These are phyloP conservation scores for Rhinatrema bivittatum DNA, from an alignment of 2,797 vertebrate genomes.

Conservation along the genomic window DNA sequence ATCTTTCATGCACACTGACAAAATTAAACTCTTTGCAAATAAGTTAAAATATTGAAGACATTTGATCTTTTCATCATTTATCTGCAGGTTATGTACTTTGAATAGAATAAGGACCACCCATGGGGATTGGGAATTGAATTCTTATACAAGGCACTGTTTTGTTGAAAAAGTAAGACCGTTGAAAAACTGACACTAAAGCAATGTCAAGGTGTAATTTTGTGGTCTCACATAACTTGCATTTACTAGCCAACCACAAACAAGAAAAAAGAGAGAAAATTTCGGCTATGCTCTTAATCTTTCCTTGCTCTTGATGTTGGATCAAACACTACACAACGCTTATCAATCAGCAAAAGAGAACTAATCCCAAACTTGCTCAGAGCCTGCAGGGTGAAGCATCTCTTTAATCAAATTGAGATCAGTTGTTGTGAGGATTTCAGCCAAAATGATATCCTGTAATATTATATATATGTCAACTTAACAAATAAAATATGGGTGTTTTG, in stretches of 20 bases:
- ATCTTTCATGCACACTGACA: too few species aligned
- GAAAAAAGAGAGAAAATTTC: not conserved
- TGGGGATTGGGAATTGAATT: not conserved
- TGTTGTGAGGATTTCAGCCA: slow-evolving; percentile 12
- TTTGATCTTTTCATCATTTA: slow-evolving; percentile 21
- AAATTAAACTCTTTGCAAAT: too few species aligned
- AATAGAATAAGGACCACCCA: slow-evolving; percentile 5
- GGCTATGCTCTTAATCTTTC: slow-evolving; percentile 11
- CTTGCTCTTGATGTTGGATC: slow-evolving; percentile 20
- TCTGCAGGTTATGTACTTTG: slow-evolving; percentile 5
- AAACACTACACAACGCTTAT: slow-evolving; percentile 13
- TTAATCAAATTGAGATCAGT: slow-evolving; percentile 16
- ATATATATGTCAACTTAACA: slow-evolving; percentile 7
- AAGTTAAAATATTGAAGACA: slow-evolving; percentile 15
- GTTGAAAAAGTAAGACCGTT: slow-evolving; percentile 4
- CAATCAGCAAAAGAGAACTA: slow-evolving; percentile 23
- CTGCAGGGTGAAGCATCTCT: slow-evolving; percentile 16
- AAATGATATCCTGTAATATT: not conserved
- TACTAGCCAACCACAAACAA: not conserved
- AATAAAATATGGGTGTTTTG: too few species aligned
- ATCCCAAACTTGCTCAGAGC: slow-evolving; percentile 11
- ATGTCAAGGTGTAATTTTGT: slow-evolving; percentile 22
- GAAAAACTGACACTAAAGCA: not conserved
- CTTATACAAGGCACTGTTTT: slow-evolving; percentile 1
- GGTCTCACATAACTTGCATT: not conserved